These are phyloP conservation scores for Cheilinus undulatus DNA, from an alignment of 2,113 vertebrate species.

Conservation along the genomic window DNA sequence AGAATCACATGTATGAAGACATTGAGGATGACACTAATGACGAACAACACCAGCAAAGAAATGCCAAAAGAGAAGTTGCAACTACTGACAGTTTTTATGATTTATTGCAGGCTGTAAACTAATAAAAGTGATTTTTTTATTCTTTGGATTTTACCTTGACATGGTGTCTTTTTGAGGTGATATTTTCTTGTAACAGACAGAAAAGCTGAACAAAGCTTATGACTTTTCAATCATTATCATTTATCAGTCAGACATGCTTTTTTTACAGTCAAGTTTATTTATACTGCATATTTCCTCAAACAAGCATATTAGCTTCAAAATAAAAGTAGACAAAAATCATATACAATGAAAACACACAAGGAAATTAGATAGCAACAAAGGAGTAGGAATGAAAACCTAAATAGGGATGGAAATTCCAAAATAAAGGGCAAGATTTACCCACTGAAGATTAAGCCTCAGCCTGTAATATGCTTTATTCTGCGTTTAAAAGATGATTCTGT, in stretches of 20 bases:
- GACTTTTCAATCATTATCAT: neutral
- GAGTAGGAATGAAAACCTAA: too few species aligned
- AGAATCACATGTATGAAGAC: constrained; percentile 59
- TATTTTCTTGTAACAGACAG: neutral
- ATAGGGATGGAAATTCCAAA: too few species aligned
- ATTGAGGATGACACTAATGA: constrained; percentile 23
- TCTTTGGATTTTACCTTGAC: neutral
- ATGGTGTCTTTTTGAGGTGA: neutral
- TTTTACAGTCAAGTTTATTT: too few species aligned
- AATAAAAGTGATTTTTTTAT: neutral
- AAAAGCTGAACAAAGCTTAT: neutral
- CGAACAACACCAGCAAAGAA: neutral
- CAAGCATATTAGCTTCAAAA: too few species aligned
- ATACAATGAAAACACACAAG: too few species aligned
- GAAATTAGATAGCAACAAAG: too few species aligned
- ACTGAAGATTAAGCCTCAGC: too few species aligned
- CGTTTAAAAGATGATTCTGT: too few species aligned
- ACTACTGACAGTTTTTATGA: constrained; percentile 45
- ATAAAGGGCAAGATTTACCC: too few species aligned
- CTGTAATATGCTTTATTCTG: too few species aligned
- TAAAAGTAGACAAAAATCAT: too few species aligned
- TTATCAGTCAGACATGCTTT: neutral
- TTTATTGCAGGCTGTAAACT: constrained; percentile 66
- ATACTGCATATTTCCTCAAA: too few species aligned
- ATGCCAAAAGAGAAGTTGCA: neutral